Evolutionary conservation across 2,797 vertebrate genomes (phyloP).

Genomic region (Amniataba percoides): DNA sequence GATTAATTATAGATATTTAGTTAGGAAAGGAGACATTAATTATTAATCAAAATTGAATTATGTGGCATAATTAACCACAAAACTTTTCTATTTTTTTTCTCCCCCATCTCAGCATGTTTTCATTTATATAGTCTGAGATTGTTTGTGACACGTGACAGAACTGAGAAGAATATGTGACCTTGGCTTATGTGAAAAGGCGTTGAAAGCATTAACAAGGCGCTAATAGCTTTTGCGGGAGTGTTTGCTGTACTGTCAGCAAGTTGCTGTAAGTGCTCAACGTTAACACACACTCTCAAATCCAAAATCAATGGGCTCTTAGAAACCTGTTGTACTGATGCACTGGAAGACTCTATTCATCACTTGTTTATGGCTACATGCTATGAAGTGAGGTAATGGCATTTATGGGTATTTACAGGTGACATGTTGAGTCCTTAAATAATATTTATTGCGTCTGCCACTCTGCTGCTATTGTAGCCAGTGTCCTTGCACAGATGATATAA

Average conservation of each 20-base stretch:
- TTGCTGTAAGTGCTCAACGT: conserved; percentile 76
- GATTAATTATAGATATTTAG: conserved; percentile 99
- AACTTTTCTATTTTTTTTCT: conserved; percentile 80
- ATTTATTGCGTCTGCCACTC: conserved; percentile 83
- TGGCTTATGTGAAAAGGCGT: conserved; percentile 73
- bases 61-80: conserved; percentile 94
- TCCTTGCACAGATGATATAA: conserved; percentile 80
- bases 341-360: conserved; percentile 97
- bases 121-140: conserved; percentile 63
- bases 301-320: conserved; percentile 82
- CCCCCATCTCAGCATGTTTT: conserved; percentile 53
- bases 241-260: conserved; percentile 78
- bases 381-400: conserved; percentile 87
- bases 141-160: conserved; percentile 71
- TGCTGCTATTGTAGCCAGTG: conserved; percentile 65
- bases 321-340: conserved; percentile 92
- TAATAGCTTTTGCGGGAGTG: conserved; percentile 76
- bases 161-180: conserved; percentile 73
- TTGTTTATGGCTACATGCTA: conserved; percentile 89
- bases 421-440: conserved; percentile 83
- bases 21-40: conserved; percentile 98
- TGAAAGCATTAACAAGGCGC: conserved; percentile 77
- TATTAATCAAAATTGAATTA: conserved; percentile 99
- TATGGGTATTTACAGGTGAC: conserved; percentile 85
- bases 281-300: conserved; percentile 76